Evolutionary conservation across 2,888 invertebrate genomes (phyloP), one percentile per base, ranked within the genome.

Genomic region (Lymantria monacha): DNA sequence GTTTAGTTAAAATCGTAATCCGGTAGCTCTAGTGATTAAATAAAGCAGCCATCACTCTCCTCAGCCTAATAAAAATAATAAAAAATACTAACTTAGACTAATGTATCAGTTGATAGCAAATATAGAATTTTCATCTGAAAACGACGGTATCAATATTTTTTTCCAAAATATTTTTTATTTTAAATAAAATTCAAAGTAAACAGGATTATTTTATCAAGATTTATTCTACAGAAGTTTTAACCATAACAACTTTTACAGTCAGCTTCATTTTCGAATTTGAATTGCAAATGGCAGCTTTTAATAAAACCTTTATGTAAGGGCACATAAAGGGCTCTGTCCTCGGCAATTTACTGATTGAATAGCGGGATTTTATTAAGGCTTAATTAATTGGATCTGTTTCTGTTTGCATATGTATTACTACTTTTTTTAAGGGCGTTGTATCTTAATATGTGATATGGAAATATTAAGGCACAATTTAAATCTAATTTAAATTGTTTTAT

Each of bases 241-340:
- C 47, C 42, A 44, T 33, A 47, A 55, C 59, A 48, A 61, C 53
- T 61, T 53, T 45, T 48, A 56, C 48, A 61, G 48, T 48, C 52
- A 33, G 49, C 62, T 57, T 57, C 41, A 49, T 51, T 60, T 46
- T 13, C 44, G 59, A 48, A 70, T 71, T 65, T 66, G 61, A 67
- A 71, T 63, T 61, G 67, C 64, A 70, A 70, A 72, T 68, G 53
- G 52, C 44, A 43, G 59, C 49, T 61, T 60, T 69, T 62, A 63
- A 60, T 67, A 61, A 66, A 70, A 68, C 52, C 56, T 58, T 60
- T 59, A 67, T 58, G 44, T 43, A 22, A 22, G 22, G 22, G 50
- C 49, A 59, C 58, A 64, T 57, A 65, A 59, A 63, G 46, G 54
- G 9, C 56, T 46, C 49, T 49, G 49, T 58, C 49, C 57, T 63